Evolutionary conservation across 2,888 invertebrate species (phyloP).

Genomic region (Folsomia candida): DNA sequence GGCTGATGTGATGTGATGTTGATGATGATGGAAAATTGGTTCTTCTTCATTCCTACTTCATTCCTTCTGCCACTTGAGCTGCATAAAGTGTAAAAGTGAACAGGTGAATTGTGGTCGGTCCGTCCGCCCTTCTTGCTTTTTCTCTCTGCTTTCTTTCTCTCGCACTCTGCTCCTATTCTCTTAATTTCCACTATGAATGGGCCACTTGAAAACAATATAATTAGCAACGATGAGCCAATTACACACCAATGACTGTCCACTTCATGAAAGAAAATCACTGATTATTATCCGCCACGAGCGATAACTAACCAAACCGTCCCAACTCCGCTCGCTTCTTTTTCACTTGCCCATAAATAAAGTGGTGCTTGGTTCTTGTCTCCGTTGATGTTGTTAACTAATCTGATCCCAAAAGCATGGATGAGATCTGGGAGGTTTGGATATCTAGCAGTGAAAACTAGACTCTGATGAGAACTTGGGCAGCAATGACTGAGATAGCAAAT

Average conservation of each 20-base stretch:
- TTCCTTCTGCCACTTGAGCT: neutral
- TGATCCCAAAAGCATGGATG: no score
- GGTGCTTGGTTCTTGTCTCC: no score
- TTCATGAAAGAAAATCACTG: no score
- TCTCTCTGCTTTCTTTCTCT: neutral
- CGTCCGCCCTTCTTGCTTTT: neutral
- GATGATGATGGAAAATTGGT: neutral
- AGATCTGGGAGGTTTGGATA: neutral
- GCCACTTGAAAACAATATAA: no score
- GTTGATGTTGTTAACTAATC: no score
- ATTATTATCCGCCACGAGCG: no score
- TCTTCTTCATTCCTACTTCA: neutral
- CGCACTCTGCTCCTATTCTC: neutral
- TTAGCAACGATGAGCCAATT: no score
- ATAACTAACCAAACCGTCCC: no score
- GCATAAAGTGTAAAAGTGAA: neutral
- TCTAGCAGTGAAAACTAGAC: no score
- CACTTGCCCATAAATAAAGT: neutral
- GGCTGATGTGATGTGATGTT: neutral
- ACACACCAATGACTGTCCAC: no score
- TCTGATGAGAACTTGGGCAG: no score
- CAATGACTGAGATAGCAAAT: neutral
- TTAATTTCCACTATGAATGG: no score
- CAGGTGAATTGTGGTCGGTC: constrained; percentile 18
- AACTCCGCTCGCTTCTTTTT: neutral